A percentile compares a stretch with the other conserved stretches of the same genome.
These are phyloP conservation scores for Cyaniris semiargus DNA, from an alignment of 2,888 invertebrate genomes.

Conservation along the genomic window DNA sequence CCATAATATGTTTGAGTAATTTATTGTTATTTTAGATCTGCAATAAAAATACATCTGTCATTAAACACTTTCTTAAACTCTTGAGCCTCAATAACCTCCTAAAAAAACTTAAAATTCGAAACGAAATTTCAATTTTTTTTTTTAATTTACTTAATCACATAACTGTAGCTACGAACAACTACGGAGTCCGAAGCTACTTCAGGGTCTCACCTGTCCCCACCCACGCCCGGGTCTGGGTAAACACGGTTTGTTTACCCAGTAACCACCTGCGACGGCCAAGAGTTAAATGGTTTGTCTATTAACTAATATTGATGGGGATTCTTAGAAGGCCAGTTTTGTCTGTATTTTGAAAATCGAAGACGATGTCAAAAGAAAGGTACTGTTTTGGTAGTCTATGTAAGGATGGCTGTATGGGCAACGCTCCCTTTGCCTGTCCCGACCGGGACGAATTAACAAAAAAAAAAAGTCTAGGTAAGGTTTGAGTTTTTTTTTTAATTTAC, in stretches of 20 bases:
- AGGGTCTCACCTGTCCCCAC: slow-evolving; percentile 42
- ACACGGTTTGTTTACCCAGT: slow-evolving; percentile 53
- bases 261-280: slow-evolving; percentile 55
- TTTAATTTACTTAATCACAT: not conserved
- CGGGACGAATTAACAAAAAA: too few relatives aligned
- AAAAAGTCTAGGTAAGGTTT: too few relatives aligned
- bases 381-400: too few relatives aligned
- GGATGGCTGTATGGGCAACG: too few relatives aligned
- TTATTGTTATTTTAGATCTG: too few relatives aligned
- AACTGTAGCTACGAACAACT: not conserved
- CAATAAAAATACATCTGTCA: too few relatives aligned
- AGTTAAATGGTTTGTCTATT: slow-evolving; percentile 10
- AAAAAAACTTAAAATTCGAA: not conserved
- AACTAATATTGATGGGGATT: slow-evolving; percentile 13
- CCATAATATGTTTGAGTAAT: not conserved
- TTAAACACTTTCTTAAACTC: too few relatives aligned
- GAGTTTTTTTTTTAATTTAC: too few relatives aligned
- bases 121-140: not conserved
- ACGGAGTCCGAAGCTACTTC: not conserved
- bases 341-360: not conserved
- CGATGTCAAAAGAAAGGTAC: not conserved
- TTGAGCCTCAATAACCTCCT: not conserved
- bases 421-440: too few relatives aligned
- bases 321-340: not conserved
- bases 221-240: slow-evolving; percentile 50